phyloP scores from a whole-genome alignment of 1,140 invertebrate species.

The Holcopasites calliopsidis region DNA sequence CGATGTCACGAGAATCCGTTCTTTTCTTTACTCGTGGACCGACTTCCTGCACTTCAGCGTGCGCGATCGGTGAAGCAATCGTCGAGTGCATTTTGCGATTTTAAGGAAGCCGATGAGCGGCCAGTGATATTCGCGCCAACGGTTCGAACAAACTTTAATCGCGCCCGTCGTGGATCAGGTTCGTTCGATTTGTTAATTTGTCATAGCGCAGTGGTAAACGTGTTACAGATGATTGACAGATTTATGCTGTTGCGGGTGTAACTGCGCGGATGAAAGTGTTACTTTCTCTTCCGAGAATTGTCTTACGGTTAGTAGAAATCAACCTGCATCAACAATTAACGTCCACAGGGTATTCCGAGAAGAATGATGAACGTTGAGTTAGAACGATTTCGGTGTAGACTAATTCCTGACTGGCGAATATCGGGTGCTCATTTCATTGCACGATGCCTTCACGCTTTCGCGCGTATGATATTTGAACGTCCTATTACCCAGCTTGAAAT shows the following conservation, averaged over 20 bases:
- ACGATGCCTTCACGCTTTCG: no score
- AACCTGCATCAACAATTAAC: slow-evolving; percentile 9
- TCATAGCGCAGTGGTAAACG: not conserved
- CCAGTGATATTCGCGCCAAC: no score
- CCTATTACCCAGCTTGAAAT: no score
- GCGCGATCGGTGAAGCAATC: not conserved
- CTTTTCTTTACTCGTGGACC: slow-evolving; percentile 54
- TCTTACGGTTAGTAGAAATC: slow-evolving; percentile 2
- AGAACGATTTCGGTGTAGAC: no score
- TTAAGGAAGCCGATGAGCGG: no score
- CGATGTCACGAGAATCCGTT: slow-evolving; percentile 68
- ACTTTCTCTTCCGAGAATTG: slow-evolving; percentile 10
- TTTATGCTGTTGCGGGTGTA: slow-evolving; percentile 26
- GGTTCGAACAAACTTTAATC: not conserved
- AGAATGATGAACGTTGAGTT: not conserved
- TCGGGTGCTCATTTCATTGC: no score
- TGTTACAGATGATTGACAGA: slow-evolving; percentile 16
- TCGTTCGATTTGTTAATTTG: not conserved
- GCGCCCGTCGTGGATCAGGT: not conserved
- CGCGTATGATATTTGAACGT: no score
- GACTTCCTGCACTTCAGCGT: slow-evolving; percentile 46
- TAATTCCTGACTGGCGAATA: no score
- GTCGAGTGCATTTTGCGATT: not conserved
- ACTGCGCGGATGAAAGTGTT: slow-evolving; percentile 15
- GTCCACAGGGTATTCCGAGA: not conserved